These are phyloP conservation scores for Odontesthes bonariensis DNA, from an alignment of 2,113 vertebrate species.

Conservation along the genomic window DNA sequence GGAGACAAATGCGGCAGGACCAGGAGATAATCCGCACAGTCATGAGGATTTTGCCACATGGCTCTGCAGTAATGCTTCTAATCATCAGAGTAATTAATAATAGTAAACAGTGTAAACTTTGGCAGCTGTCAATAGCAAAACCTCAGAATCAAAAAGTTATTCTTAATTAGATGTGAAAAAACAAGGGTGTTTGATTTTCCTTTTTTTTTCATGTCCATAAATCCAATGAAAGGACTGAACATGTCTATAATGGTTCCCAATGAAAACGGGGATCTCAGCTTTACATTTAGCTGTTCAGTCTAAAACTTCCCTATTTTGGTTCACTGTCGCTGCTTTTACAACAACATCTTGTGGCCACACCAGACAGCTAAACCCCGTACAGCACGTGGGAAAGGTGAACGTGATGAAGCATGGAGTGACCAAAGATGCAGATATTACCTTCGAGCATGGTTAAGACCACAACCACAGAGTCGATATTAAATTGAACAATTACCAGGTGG, in stretches of 20 bases:
- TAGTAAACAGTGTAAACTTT: constrained; percentile 14
- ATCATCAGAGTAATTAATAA: constrained; percentile 48
- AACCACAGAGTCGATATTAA: not conserved
- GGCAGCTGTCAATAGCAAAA: constrained; percentile 30
- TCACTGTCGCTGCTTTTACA: no score
- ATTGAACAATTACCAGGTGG: not conserved
- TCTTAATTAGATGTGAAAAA: constrained; percentile 7
- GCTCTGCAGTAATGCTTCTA: constrained; percentile 17
- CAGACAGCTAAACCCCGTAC: no score
- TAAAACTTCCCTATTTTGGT: not conserved
- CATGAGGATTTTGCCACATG: constrained; percentile 49
- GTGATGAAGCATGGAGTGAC: no score
- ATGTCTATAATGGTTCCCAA: not conserved
- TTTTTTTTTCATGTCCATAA: not conserved
- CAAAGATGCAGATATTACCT: no score
- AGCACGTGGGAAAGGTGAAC: no score
- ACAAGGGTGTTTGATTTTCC: not conserved
- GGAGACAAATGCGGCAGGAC: constrained; percentile 52
- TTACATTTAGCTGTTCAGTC: not conserved
- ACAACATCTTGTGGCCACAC: no score
- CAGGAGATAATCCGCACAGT: constrained; percentile 49
- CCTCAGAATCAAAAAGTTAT: not conserved
- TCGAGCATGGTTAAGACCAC: no score
- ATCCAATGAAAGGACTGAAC: not conserved
- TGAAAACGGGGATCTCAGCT: no score